These are phyloP conservation scores for Dicyrtomina minuta DNA, from an alignment of 2,888 invertebrate genomes.

Conservation along the genomic window DNA sequence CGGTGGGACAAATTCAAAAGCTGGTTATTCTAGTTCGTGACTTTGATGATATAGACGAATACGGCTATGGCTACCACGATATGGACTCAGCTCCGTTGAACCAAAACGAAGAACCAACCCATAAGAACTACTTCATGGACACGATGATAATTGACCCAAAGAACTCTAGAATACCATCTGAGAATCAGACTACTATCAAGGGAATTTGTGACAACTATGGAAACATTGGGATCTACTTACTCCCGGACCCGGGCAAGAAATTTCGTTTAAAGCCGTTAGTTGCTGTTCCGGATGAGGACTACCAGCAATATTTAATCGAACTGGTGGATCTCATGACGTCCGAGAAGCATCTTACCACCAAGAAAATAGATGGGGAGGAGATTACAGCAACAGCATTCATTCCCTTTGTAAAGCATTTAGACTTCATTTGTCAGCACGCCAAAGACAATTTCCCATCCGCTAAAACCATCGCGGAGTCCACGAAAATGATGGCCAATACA, in stretches of 20 bases:
- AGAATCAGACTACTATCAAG: neutral
- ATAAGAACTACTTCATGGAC: neutral
- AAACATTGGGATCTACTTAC: neutral
- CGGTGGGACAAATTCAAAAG: neutral
- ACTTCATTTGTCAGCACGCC: no score
- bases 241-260: neutral
- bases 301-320: neutral
- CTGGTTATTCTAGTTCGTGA: neutral
- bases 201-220: neutral
- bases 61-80: conserved; percentile 1
- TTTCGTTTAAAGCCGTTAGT: no score
- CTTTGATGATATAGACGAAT: no score
- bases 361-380: neutral
- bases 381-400: no score
- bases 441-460: no score
- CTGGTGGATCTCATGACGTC: neutral
- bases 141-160: neutral
- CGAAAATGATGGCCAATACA: no score
- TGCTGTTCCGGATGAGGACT: neutral
- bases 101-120: neutral
- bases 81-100: neutral
- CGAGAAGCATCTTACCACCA: neutral
- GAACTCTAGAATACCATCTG: neutral
- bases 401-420: no score
- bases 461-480: no score